Evolutionary conservation across 2,888 invertebrate species (phyloP).

Genomic region (Ophonus ardosiacus): DNA sequence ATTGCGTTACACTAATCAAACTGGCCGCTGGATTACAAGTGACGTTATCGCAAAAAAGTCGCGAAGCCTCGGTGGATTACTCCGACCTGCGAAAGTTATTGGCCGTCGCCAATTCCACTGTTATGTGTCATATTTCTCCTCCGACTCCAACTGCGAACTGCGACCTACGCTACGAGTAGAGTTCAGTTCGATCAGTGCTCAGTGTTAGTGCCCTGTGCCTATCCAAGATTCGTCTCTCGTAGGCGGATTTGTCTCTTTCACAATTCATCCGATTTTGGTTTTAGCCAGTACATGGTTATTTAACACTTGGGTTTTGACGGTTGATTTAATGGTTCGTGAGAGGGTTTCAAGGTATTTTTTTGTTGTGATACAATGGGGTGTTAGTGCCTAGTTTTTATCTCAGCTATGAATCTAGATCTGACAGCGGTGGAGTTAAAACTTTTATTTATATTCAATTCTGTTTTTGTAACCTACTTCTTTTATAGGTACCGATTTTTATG

Average conservation of each 20-base stretch:
- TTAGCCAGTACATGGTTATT: conserved; percentile 43
- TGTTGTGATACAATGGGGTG: conserved; percentile 22
- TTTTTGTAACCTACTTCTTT: conserved; percentile 11
- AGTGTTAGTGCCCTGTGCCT: not conserved
- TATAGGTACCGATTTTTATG: conserved; percentile 2
- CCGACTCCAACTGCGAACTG: conserved; percentile 31
- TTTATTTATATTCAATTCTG: conserved; percentile 35
- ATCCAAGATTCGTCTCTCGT: conserved; percentile 4
- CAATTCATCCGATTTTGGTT: conserved; percentile 52
- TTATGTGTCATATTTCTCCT: conserved; percentile 72
- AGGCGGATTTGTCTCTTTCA: conserved; percentile 55
- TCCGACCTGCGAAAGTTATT: conserved; percentile 71
- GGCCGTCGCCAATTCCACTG: conserved; percentile 73
- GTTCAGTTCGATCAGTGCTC: conserved; percentile 56
- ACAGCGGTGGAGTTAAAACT: not conserved
- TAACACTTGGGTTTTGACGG: conserved; percentile 37
- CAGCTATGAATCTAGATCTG: conserved; percentile 22
- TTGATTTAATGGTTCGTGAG: conserved; percentile 41
- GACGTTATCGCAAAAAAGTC: conserved; percentile 74
- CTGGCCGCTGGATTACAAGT: conserved; percentile 74
- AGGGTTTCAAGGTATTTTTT: conserved; percentile 26
- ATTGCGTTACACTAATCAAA: conserved; percentile 72
- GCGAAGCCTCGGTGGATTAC: conserved; percentile 74
- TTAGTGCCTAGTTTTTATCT: conserved; percentile 20
- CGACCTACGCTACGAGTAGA: conserved; percentile 56